Evolutionary conservation across 2,888 invertebrate species (phyloP).

Genomic region (Cynaeus angustus): DNA sequence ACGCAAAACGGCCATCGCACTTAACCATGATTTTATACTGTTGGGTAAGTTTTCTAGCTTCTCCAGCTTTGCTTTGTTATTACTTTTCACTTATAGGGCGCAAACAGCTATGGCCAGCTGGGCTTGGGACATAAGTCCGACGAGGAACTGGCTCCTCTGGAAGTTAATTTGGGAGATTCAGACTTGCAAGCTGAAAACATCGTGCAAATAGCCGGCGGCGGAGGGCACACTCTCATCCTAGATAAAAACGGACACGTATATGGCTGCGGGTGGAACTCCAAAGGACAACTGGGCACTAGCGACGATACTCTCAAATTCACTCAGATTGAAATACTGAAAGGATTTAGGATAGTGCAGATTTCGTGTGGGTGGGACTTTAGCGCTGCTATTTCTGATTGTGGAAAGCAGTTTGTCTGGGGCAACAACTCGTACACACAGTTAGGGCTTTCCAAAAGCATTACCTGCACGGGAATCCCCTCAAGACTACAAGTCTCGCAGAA

Average conservation of each 20-base stretch:
- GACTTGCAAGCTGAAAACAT: slow-evolving; percentile 72
- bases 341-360: slow-evolving; percentile 76
- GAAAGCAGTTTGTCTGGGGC: slow-evolving; percentile 87
- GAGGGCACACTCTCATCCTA: slow-evolving; percentile 83
- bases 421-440: slow-evolving; percentile 86
- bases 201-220: slow-evolving; percentile 82
- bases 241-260: slow-evolving; percentile 80
- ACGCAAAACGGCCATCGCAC: slow-evolving; percentile 56
- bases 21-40: slow-evolving; percentile 64
- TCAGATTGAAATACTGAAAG: slow-evolving; percentile 76
- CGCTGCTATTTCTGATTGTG: slow-evolving; percentile 81
- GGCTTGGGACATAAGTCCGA: slow-evolving; percentile 81
- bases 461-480: slow-evolving; percentile 70
- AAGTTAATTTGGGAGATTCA: slow-evolving; percentile 65
- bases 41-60: slow-evolving; percentile 63
- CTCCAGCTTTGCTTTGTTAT: not conserved
- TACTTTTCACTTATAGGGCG: slow-evolving; percentile 75
- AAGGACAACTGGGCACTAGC: slow-evolving; percentile 80
- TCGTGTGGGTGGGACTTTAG: slow-evolving; percentile 90
- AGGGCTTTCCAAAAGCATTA: slow-evolving; percentile 74
- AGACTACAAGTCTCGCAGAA: slow-evolving; percentile 70
- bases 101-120: slow-evolving; percentile 89
- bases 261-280: slow-evolving; percentile 86
- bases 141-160: slow-evolving; percentile 76
- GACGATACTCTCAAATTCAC: slow-evolving; percentile 74